phyloP scores from a whole-genome alignment of 1,140 invertebrate genomes.

The Hyles euphorbiae region DNA sequence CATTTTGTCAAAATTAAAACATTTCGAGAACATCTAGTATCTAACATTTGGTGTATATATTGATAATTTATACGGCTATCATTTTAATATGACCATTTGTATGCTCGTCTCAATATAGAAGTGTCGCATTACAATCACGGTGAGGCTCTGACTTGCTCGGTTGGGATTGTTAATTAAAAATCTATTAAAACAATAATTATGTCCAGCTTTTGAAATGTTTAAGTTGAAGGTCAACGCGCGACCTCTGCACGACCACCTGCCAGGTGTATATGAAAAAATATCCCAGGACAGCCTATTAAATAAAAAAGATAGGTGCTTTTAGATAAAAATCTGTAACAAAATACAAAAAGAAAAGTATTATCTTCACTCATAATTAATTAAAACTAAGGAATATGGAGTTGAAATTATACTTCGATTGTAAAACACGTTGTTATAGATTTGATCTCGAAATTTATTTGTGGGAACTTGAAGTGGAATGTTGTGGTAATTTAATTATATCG shows the following conservation, averaged over 20 bases:
- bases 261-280: neutral
- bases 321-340: no score
- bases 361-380: no score
- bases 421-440: no score
- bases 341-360: no score
- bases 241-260: conserved; percentile 5
- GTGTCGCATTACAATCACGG: conserved; percentile 14
- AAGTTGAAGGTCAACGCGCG: conserved; percentile 5
- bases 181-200: conserved; percentile 8
- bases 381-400: no score
- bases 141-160: no score
- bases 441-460: no score
- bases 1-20: neutral
- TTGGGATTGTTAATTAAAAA: conserved; percentile 4
- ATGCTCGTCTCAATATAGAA: conserved; percentile 18
- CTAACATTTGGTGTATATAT: conserved; percentile 8
- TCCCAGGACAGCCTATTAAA: no score
- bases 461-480: no score
- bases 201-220: conserved; percentile 1
- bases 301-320: no score
- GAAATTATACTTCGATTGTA: no score
- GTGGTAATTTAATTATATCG: no score
- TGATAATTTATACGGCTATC: conserved; percentile 20
- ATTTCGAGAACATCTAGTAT: conserved; percentile 10
- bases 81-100: conserved; percentile 37